Base-by-base conservation (phyloP, 2,888 invertebrate genomes). In the Danaus chrysippus region DNA sequence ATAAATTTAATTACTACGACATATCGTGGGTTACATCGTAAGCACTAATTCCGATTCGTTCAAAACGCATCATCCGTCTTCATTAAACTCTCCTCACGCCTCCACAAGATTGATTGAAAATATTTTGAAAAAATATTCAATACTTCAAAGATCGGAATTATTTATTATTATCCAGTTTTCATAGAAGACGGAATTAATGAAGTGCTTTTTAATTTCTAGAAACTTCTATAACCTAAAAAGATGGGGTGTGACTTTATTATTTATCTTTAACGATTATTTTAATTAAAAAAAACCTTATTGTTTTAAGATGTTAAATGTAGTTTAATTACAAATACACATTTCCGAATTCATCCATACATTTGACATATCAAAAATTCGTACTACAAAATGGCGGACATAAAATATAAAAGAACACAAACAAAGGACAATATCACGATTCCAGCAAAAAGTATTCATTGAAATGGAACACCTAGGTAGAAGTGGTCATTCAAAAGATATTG, bases 61-160 rank as follows among this genome's bases (percentile, higher is more conserved):
- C 49, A 49, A 10, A 49, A 49, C 17, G 49, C 49, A 49, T 57
- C 61, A 63, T 66, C 59, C 54, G 58, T 66, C 63, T 63, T 66
- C 61, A 66, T 66, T 66, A 63, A 66, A 66, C 41, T 34, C 23
- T 61, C 34, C 59, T 66, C 61, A 63, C 59, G 56, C 57, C 63
- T 57, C 53, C 56, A 41, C 10, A 58, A 61, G 66, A 66, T 66
- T 63, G 59, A 66, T 66, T 63, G 42, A n/a, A 11, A 49, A 49
- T 10, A 49, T 34, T 34, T 34, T 10, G 15, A 49, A 49, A 49
- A 49, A 43, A 43, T 17, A 49, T 10, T 49, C 49, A 49, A 49
- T 49, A 49, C 15, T 49, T 49, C 49, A 49, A 49, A 49, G 17
- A 49, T 49, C 49, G 17, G 49, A 15, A 49, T 49, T 17, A n/a